phyloP scores from a whole-genome alignment of 1,140 invertebrate genomes.

The Chelonus insularis region DNA sequence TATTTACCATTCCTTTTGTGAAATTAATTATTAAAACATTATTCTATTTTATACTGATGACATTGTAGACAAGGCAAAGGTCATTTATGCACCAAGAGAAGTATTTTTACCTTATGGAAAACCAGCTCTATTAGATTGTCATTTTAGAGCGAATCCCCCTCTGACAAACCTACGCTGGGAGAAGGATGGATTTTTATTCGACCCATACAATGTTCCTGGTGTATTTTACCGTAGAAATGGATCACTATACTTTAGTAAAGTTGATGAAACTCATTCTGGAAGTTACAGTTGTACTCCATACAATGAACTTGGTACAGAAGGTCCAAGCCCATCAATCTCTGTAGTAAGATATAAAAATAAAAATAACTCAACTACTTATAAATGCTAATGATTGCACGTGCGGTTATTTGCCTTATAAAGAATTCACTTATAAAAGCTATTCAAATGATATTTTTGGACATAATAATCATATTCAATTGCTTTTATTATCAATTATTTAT shows the following conservation, averaged over 20 bases:
- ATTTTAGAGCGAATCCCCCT: conserved; percentile 90
- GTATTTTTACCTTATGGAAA: conserved; percentile 87
- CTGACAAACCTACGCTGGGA: conserved; percentile 92
- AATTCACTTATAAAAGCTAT: no score
- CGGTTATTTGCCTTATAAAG: no score
- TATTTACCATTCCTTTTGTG: background rate
- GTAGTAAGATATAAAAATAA: conserved; percentile 59
- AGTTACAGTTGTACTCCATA: conserved; percentile 90
- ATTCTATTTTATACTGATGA: background rate
- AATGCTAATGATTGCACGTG: no score
- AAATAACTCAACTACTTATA: no score
- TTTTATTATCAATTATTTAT: no score
- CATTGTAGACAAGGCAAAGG: conserved; percentile 84
- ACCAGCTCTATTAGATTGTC: conserved; percentile 87
- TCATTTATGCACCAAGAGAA: conserved; percentile 85
- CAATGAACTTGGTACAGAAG: conserved; percentile 84
- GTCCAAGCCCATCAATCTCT: conserved; percentile 81
- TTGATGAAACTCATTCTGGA: conserved; percentile 76
- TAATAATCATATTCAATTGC: no score
- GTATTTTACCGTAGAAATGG: conserved; percentile 86
- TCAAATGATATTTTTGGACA: no score
- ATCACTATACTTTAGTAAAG: conserved; percentile 82
- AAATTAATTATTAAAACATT: conserved; percentile 1
- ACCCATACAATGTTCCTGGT: conserved; percentile 86
- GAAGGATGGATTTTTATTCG: conserved; percentile 89